A percentile compares a stretch with the other conserved stretches of the same genome.
Evolutionary conservation across 2,888 invertebrate genomes (phyloP).

Genomic region (Trachelus tabidus): DNA sequence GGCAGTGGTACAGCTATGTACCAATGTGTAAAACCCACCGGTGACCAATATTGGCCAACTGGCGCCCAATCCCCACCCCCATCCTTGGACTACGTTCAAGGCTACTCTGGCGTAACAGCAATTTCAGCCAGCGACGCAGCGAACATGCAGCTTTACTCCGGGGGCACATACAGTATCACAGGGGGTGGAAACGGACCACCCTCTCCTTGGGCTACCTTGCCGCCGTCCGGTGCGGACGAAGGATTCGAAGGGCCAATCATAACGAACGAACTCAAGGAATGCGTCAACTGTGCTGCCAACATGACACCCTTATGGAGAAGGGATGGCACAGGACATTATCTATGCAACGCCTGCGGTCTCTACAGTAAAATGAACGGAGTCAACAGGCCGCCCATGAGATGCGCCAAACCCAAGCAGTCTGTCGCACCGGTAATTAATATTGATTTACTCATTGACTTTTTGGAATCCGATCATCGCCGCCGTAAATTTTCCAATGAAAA

Average conservation of each 20-base stretch:
- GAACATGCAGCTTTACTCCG: slow-evolving; percentile 49
- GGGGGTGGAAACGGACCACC: slow-evolving; percentile 68
- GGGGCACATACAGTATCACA: slow-evolving; percentile 54
- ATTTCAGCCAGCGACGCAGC: slow-evolving; percentile 52
- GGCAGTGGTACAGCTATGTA: slow-evolving; percentile 67
- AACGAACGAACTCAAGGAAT: slow-evolving; percentile 76
- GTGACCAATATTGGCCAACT: slow-evolving; percentile 50
- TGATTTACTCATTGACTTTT: neutral
- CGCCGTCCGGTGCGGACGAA: slow-evolving; percentile 68
- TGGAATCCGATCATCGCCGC: neutral
- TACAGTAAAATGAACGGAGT: slow-evolving; percentile 69
- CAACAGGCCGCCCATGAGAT: slow-evolving; percentile 68
- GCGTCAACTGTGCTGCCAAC: slow-evolving; percentile 75
- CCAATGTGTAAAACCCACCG: slow-evolving; percentile 69
- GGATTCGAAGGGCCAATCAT: slow-evolving; percentile 66
- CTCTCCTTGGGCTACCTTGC: slow-evolving; percentile 67
- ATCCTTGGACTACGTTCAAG: slow-evolving; percentile 54
- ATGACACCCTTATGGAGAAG: slow-evolving; percentile 86
- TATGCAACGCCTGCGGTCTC: slow-evolving; percentile 86
- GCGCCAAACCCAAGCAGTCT: slow-evolving; percentile 56
- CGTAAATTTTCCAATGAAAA: neutral
- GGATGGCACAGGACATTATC: slow-evolving; percentile 87
- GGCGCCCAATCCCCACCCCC: slow-evolving; percentile 41
- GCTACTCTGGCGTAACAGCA: slow-evolving; percentile 51
- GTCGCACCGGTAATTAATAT: slow-evolving; percentile 52